Base-by-base conservation (phyloP, 1,140 invertebrate genomes). In the Drosophila watanabei region DNA sequence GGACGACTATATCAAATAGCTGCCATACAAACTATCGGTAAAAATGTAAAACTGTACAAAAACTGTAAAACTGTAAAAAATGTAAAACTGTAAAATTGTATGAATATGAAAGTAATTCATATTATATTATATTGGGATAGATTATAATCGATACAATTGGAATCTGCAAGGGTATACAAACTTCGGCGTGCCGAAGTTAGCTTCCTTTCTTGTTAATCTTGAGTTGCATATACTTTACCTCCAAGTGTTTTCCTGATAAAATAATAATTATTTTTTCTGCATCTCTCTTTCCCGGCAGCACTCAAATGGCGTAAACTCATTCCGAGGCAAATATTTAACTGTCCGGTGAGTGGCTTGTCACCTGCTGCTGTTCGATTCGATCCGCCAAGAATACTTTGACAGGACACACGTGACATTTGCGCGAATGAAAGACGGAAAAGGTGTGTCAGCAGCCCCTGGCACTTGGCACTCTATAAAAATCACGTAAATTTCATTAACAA, bases 401-500 rank as follows among this genome's bases (percentile, higher is more conserved):
- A 62, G 85, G 68, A 84, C 83, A 71, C 62, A 76, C 77, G 77
- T 88, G 80, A 89, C 84, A 88, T 83, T 81, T 78, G 82, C 39
- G 45, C 66, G 46, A 66, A 60, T 64, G 39, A 49, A 45, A 51
- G 39, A 65, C 49, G 77, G 49, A 78, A 77, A 39, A 46, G 39
- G 52, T 39, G 54, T 33, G 45, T n/a, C 35, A 51, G 48, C 28
- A n/a, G 13, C 57, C 60, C 59, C 54, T 66, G 52, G 51, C 46
- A 37, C 71, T 61, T 69, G 46, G 49, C 82, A 88, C 63, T 90
- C 60, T 71, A 76, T 85, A 58, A 63, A 73, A 85, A 82, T 90
- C 79, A 77, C 79, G 86, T 89, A 86, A 90, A 90, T 86, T 89
- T 90, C 82, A 89, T 86, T 89, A 86, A 89, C 79, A 86, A 79